phyloP scores from a whole-genome alignment of 1,140 invertebrate species.

The Macrocentrus cingulum region DNA sequence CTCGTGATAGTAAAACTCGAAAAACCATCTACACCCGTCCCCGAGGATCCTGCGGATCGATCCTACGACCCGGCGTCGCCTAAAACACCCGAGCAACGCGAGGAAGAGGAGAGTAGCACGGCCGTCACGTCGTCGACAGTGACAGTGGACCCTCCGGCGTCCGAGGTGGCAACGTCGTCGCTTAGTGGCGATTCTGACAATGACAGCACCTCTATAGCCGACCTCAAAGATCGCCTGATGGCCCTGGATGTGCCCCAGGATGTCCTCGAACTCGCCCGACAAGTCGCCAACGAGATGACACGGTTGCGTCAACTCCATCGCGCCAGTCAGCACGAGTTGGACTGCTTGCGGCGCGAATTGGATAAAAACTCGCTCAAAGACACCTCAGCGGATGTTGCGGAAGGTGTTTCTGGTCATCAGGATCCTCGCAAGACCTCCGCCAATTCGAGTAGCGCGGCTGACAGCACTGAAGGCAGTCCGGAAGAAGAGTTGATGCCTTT shows the following conservation, averaged over 20 bases:
- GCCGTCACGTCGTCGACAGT: slow-evolving; percentile 54
- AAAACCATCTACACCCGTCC: slow-evolving; percentile 32
- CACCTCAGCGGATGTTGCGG: slow-evolving; percentile 28
- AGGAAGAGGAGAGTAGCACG: slow-evolving; percentile 47
- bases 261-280: slow-evolving; percentile 40
- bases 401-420: slow-evolving; percentile 36
- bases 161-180: slow-evolving; percentile 37
- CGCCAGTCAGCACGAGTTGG: slow-evolving; percentile 39
- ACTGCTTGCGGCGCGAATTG: slow-evolving; percentile 38
- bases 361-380: slow-evolving; percentile 34
- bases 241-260: slow-evolving; percentile 48
- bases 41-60: slow-evolving; percentile 24
- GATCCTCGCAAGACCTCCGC: slow-evolving; percentile 32
- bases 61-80: slow-evolving; percentile 16
- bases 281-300: slow-evolving; percentile 41
- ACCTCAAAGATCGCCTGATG: slow-evolving; percentile 43
- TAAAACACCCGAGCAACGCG: slow-evolving; percentile 28
- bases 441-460: slow-evolving; percentile 42
- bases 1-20: slow-evolving; percentile 33
- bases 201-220: slow-evolving; percentile 32
- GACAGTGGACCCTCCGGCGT: slow-evolving; percentile 35
- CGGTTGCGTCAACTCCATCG: slow-evolving; percentile 38
- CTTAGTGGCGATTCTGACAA: slow-evolving; percentile 45
- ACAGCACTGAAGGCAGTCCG: slow-evolving; percentile 47
- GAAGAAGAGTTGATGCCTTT: slow-evolving; percentile 29